These are phyloP conservation scores for Carcina quercana DNA, from an alignment of 2,888 invertebrate genomes.

Conservation along the genomic window DNA sequence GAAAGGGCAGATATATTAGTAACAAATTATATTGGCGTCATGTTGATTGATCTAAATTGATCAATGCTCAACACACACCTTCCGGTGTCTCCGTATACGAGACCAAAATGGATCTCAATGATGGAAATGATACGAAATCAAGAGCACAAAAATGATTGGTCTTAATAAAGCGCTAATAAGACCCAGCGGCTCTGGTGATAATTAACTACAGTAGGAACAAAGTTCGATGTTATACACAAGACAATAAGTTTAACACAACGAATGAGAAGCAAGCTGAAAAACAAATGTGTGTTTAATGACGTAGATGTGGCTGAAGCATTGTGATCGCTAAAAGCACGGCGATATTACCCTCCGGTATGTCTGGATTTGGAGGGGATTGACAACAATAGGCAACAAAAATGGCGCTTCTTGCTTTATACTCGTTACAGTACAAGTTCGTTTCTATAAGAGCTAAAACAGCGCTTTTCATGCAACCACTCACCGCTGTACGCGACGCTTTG, in stretches of 20 bases:
- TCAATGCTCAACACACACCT: no score
- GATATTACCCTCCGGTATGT: constrained; percentile 43
- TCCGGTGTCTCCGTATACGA: no score
- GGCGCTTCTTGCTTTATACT: no score
- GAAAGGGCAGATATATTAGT: no score
- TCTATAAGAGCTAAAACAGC: constrained; percentile 32
- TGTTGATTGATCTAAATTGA: no score
- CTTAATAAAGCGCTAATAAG: constrained; percentile 54
- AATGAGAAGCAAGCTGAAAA: constrained; percentile 21
- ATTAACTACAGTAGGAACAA: constrained; percentile 39
- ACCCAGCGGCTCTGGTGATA: constrained; percentile 48
- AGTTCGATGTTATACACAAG: constrained; percentile 40
- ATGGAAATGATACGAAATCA: constrained; percentile 37
- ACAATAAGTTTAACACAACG: constrained; percentile 24
- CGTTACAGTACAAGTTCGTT: neutral
- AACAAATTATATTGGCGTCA: no score
- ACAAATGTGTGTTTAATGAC: constrained; percentile 7
- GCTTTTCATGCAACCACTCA: constrained; percentile 79
- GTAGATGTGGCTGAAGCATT: constrained; percentile 36
- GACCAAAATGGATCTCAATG: constrained; percentile 10
- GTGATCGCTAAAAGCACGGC: constrained; percentile 38
- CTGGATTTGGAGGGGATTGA: constrained; percentile 42
- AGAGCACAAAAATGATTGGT: constrained; percentile 40
- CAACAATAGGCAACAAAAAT: constrained; percentile 18
- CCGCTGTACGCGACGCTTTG: constrained; percentile 97